A percentile compares a stretch with the other conserved stretches of the same genome.
Evolutionary conservation across 2,888 invertebrate genomes (phyloP).

Genomic region (Drosophila picticornis): DNA sequence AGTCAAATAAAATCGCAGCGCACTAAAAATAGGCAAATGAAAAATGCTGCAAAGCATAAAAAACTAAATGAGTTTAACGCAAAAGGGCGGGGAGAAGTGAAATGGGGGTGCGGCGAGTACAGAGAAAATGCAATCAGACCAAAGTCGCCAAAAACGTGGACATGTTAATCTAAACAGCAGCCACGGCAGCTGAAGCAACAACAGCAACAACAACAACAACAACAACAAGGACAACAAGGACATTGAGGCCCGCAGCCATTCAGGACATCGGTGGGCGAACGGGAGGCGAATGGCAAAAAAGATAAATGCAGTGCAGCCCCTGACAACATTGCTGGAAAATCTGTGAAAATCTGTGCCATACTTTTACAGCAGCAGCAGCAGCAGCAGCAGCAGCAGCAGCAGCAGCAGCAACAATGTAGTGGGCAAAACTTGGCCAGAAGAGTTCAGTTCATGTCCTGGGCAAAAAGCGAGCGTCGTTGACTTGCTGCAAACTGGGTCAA

Average conservation of each 20-base stretch:
- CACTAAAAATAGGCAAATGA: slow-evolving; percentile 40
- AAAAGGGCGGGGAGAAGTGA: background rate
- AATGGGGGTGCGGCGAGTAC: background rate
- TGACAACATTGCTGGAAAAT: slow-evolving; percentile 44
- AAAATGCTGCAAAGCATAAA: slow-evolving; percentile 18
- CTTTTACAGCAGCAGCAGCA: slow-evolving; percentile 30
- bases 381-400: slow-evolving; percentile 23
- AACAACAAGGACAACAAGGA: slow-evolving; percentile 50
- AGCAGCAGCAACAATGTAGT: slow-evolving; percentile 26
- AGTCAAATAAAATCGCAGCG: slow-evolving; percentile 59
- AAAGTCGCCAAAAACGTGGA: slow-evolving; percentile 34
- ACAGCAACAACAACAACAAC: slow-evolving; percentile 1
- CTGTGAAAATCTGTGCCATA: slow-evolving; percentile 55
- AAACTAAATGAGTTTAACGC: slow-evolving; percentile 7
- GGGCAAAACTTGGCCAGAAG: slow-evolving; percentile 38
- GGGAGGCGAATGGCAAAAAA: slow-evolving; percentile 46
- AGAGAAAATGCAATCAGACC: slow-evolving; percentile 48
- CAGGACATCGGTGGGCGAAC: slow-evolving; percentile 63
- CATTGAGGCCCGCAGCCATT: slow-evolving; percentile 66
- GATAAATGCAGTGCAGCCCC: slow-evolving; percentile 54
- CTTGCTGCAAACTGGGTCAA: slow-evolving; percentile 70
- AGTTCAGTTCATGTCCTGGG: slow-evolving; percentile 20
- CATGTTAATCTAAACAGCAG: slow-evolving; percentile 49
- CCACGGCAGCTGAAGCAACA: background rate
- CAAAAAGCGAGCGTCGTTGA: slow-evolving; percentile 17